Evolutionary conservation across 2,888 invertebrate genomes (phyloP), one percentile per base, ranked within the genome.

Genomic region (Ormia ochracea): DNA sequence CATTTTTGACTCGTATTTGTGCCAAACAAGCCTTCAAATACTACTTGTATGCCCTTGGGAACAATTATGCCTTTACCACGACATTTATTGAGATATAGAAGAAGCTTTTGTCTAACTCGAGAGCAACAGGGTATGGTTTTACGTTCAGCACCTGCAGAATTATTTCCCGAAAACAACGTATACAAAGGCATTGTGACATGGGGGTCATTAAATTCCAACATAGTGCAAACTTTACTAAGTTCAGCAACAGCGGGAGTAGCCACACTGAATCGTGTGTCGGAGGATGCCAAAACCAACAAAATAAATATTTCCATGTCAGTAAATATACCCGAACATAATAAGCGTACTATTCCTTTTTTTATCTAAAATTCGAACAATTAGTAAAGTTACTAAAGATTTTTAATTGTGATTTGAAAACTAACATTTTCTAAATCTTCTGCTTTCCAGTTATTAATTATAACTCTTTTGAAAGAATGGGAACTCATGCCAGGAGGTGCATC

Each of bases 181-280:
- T 95, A 97, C n/a, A 97, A 89, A 1, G 96, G 95, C 48, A 92
- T 91, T 2, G 95, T 93, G 3, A 95, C 91, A 19, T 92, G 90
- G 2, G 93, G 90, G 77, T 92, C 93, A 41, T 93, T 93, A 94
- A 96, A 96, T 86, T 97, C 95, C 28, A 96, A 91, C 45, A 93
- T 92, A 10, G 90, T 90, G 82, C 93, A 92, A 48, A 94, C 92
- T 89, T 95, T 94, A 85, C 95, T 96, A 7, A 98, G 89, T 84
- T 96, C 96, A 82, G 94, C 93, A 86, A 97, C 96, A 1, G 96
- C 97, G 72, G 94, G 92, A 86, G 96, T 96, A 65, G 96, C 96
- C 50, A 98, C 96, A 89, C 94, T 95, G 88, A 95, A 97, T 81
- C 97, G 91, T 0, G 96, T 96, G 86, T 98, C 98, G 0, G 97